phyloP scores from a whole-genome alignment of 2,797 vertebrate species.

The Rhodeus uyekii region DNA sequence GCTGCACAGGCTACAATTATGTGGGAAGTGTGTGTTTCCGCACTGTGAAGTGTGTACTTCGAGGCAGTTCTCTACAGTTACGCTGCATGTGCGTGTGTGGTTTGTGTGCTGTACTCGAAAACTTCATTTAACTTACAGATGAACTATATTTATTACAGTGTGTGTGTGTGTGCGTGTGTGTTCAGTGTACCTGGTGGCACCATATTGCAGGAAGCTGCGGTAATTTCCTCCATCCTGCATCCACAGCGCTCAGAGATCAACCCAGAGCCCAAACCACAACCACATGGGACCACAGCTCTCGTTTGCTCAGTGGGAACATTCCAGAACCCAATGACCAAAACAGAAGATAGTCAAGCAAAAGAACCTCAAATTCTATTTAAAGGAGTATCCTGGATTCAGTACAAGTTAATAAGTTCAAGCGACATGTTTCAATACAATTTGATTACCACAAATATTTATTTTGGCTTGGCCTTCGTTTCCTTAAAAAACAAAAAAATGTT shows the following conservation, averaged over 20 bases:
- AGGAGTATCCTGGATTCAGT: neutral
- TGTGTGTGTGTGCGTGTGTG: slow-evolving; percentile 18
- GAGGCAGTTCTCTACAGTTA: slow-evolving; percentile 27
- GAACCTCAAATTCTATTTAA: slow-evolving; percentile 9
- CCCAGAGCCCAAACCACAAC: slow-evolving; percentile 77
- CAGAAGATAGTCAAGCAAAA: neutral
- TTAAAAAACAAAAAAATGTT: neutral
- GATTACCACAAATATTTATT: neutral
- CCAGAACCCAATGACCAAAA: slow-evolving; percentile 33
- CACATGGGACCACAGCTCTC: slow-evolving; percentile 70
- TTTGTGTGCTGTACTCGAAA: slow-evolving; percentile 17
- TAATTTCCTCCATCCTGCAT: slow-evolving; percentile 78
- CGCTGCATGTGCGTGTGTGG: slow-evolving; percentile 10
- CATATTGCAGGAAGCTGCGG: slow-evolving; percentile 77
- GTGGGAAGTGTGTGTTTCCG: slow-evolving; percentile 20
- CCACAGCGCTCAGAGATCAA: slow-evolving; percentile 72
- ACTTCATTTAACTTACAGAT: neutral
- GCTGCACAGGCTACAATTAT: slow-evolving; percentile 13
- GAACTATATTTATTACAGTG: slow-evolving; percentile 12
- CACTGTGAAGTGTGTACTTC: slow-evolving; percentile 18
- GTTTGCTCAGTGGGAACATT: slow-evolving; percentile 32
- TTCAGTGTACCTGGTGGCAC: slow-evolving; percentile 70
- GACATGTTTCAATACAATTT: neutral
- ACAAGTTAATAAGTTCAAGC: neutral
- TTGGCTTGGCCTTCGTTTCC: neutral